Evolutionary conservation across 2,797 vertebrate species (phyloP).

Genomic region (Numenius phaeopus): DNA sequence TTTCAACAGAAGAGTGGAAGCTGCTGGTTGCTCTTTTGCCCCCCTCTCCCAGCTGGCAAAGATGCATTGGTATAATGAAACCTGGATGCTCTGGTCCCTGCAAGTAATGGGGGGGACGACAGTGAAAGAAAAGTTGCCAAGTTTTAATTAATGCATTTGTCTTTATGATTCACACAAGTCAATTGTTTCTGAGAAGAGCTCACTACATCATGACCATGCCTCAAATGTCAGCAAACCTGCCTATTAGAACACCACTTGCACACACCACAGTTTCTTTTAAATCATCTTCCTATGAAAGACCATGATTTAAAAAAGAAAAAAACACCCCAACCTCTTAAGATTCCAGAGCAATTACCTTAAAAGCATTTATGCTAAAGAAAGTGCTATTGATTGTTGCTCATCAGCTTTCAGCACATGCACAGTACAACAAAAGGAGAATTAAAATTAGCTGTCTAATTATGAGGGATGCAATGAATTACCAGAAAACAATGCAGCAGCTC

Average conservation of each 20-base stretch:
- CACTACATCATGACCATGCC: neutral
- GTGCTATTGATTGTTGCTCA: slow-evolving; percentile 21
- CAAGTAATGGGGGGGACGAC: neutral
- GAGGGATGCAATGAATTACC: neutral
- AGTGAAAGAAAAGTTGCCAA: neutral
- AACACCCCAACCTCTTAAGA: neutral
- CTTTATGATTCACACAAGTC: neutral
- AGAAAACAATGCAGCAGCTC: neutral
- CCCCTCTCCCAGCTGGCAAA: neutral
- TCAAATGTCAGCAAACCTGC: neutral
- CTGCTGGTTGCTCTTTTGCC: neutral
- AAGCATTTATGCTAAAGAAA: slow-evolving; percentile 6
- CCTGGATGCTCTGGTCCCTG: neutral
- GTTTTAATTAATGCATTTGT: neutral
- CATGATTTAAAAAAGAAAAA: neutral
- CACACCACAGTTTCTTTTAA: neutral
- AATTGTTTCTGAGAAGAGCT: neutral
- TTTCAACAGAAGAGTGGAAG: neutral
- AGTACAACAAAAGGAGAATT: slow-evolving; percentile 25
- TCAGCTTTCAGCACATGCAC: slow-evolving; percentile 15
- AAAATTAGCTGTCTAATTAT: slow-evolving; percentile 37
- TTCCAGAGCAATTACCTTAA: neutral
- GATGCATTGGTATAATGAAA: neutral
- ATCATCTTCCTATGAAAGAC: neutral
- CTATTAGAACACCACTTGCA: neutral